Conservation (phyloP, 2,797 vertebrate species). For the Amblyraja radiata region DNA sequence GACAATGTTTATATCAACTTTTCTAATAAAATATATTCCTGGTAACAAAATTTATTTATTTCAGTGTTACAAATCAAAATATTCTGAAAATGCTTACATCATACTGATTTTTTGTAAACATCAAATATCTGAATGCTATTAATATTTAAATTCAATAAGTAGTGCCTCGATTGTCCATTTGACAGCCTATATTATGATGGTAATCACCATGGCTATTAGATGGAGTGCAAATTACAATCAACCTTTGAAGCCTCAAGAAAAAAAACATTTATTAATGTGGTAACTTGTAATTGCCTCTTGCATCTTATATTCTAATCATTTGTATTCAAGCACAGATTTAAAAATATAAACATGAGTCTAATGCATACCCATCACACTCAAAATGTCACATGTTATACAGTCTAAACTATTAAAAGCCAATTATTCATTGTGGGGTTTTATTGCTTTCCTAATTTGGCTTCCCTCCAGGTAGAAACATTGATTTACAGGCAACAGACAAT, state of each 20-base stretch:
- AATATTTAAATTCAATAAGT: slow-evolving; percentile 32
- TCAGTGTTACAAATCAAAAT: background rate
- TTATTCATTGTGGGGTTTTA: background rate
- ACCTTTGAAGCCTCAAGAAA: background rate
- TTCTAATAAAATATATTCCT: background rate
- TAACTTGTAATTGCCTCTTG: background rate
- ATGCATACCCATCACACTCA: background rate
- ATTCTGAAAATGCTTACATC: slow-evolving; percentile 8
- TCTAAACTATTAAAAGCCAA: background rate
- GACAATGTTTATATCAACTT: background rate
- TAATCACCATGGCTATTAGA: slow-evolving; percentile 17
- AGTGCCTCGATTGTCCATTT: background rate
- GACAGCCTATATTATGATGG: slow-evolving; percentile 1
- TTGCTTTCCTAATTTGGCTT: slow-evolving; percentile 15
- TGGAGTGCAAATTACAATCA: slow-evolving; percentile 16
- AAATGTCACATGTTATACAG: slow-evolving; percentile 11
- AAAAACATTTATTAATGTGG: slow-evolving; percentile 7
- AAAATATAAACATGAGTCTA: background rate
- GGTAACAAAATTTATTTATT: background rate
- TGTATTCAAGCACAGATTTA: background rate
- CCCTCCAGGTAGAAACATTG: background rate
- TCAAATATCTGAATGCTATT: slow-evolving; percentile 8
- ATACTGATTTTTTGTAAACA: background rate
- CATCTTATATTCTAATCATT: background rate
- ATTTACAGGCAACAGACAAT: background rate